Base-by-base conservation (phyloP, 2,797 vertebrate genomes). In the Odontamblyopus lacepedii region DNA sequence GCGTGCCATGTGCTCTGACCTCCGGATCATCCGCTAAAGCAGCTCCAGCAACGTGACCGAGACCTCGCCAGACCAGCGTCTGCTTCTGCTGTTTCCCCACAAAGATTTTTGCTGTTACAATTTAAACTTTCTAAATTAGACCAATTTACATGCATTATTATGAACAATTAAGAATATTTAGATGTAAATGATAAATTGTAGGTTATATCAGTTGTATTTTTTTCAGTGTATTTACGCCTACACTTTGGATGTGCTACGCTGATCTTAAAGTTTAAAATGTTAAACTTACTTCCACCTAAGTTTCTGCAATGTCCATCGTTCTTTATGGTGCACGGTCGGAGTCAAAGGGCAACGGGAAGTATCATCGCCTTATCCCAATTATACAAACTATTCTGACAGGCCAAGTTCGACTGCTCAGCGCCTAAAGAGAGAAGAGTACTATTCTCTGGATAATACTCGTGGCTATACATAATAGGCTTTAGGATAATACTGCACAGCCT, bases 401-500 rank as follows among this genome's bases (percentile, higher is more conserved):
- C 13, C 44, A 30, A 66, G 64, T 68, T 6, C 26, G 53, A 23
- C n/a, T 38, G 51, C 19, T 67, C 4, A 26, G 62, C 35, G 62
- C 62, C 69, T 69, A 50, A 64, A 48, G 71, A 44, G 3, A 19
- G 60, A 18, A 19, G 60, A 18, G 41, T 72, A 65, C 38, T 69
- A 62, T 12, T 80, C 79, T 64, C 79, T 5, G 3, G 80, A 75
- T 77, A 77, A 83, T 75, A 66, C 11, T 6, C 61, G 63, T 12
- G 76, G 79, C 76, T 83, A 50, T 66, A 76, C 71, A 72, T 68
- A 62, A 68, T 56, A 41, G 44, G 53, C 71, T 57, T 68, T 72
- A 87, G 76, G 77, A 83, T 81, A 77, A 76, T 73, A 81, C 83
- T 71, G 66, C 55, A 72, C 74, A 74, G 74, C 61, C 89, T 48